Base-by-base conservation (phyloP, 2,888 invertebrate genomes). In the Drosophila gaucha region DNA sequence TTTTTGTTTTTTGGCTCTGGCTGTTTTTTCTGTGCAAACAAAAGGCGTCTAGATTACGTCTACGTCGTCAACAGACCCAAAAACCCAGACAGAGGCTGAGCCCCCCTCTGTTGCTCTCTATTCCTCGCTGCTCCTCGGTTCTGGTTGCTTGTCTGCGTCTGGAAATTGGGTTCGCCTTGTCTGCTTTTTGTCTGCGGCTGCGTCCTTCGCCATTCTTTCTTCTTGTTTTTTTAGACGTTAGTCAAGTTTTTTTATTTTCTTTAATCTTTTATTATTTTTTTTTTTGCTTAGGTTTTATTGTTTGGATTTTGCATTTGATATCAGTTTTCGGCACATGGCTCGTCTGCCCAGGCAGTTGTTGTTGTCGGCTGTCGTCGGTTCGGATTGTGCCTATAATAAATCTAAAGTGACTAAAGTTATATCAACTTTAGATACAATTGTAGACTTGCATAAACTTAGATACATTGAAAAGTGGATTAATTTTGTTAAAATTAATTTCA, bases 301-400 rank as follows among this genome's bases (percentile, higher is more conserved):
- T 82, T 82, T 85, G 86, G 74, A 63, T 82, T 72, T 82, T 55
- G 77, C 72, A 74, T 79, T 82, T 82, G 78, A 82, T 79, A 82
- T 85, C 67, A 71, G 63, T 60, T 75, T 80, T 70, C 56, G 78
- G 66, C 76, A 72, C 67, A 67, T 52, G 41, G 41, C 35, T 5
- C 26, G 58, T 35, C 43, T 51, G 52, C 51, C 51, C 51, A 20
- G 31, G 18, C 51, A 6, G 39, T 16, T 35, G 20, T n/a, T 26
- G 30, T 51, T 31, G 38, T 12, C 9, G 26, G 39, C 30, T 28
- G 44, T 30, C 43, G 57, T 14, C 9, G 31, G 12, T 10, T 31
- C 12, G 31, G 8, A 20, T 9, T 58, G 24, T 14, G 43, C 9
- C 16, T 10, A 9, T 3, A 1, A 9, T 10, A 10, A 31, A 26